Percentiles rank a stretch among this genome's conserved stretches.
Conservation (phyloP, 1,140 invertebrate genomes). For the Brachionus sp. region DNA sequence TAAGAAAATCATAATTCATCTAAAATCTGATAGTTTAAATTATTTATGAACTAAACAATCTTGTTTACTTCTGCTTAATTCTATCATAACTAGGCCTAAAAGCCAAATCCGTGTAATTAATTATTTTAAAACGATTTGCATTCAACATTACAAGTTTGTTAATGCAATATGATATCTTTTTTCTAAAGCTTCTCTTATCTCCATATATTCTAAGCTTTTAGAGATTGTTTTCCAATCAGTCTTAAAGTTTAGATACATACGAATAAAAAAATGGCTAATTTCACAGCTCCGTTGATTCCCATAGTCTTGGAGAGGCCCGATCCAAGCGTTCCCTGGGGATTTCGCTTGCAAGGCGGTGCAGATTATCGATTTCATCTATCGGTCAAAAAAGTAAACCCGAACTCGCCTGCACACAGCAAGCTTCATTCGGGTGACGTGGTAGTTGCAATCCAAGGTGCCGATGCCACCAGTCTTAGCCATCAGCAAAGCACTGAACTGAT, state of each 20-base stretch:
- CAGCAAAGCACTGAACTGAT: slow-evolving; percentile 38
- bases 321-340: slow-evolving; percentile 37
- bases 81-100: not conserved
- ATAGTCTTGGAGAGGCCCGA: slow-evolving; percentile 10
- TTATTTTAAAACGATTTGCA: not conserved
- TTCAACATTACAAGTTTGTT: not conserved
- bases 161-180: slow-evolving; percentile 9
- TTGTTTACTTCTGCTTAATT: not conserved
- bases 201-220: not conserved
- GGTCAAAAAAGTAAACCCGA: slow-evolving; percentile 41
- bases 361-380: slow-evolving; percentile 32
- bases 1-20: not conserved
- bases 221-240: not conserved
- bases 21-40: slow-evolving; percentile 5
- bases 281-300: slow-evolving; percentile 32
- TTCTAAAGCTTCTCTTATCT: not conserved
- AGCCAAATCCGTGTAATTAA: not conserved
- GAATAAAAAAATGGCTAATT: slow-evolving; percentile 31
- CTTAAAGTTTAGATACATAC: not conserved
- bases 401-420: slow-evolving; percentile 16
- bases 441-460: slow-evolving; percentile 25
- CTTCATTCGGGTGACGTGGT: slow-evolving; percentile 37
- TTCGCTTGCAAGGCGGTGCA: slow-evolving; percentile 31
- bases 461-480: not conserved
- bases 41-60: not conserved